phyloP scores from a whole-genome alignment of 2,797 vertebrate genomes.

The Micrastur ruficollis region DNA sequence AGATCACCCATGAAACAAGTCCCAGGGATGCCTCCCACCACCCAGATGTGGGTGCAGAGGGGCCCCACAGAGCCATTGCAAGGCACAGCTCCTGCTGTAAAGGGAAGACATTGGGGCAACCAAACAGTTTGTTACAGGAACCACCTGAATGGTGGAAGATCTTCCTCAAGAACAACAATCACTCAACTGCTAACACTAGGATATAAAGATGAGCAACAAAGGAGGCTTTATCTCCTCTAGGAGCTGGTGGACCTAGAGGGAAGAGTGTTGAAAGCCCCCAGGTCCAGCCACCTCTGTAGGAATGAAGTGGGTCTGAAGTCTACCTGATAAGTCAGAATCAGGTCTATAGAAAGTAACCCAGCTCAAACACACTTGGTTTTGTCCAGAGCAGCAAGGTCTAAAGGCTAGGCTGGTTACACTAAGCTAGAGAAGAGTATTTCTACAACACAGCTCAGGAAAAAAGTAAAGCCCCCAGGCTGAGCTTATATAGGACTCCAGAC shows the following conservation, averaged over 20 bases:
- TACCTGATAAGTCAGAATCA: accelerated
- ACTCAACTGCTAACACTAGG: accelerated
- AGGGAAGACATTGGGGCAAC: background rate
- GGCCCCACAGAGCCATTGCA: background rate
- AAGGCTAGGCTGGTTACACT: accelerated
- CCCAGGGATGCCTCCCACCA: background rate
- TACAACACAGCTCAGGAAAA: accelerated
- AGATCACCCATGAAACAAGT: accelerated
- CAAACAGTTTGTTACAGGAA: background rate
- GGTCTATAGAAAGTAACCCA: accelerated
- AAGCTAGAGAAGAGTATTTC: accelerated
- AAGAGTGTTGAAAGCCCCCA: accelerated
- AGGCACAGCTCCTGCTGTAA: background rate
- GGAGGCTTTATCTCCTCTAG: background rate
- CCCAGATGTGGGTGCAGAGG: background rate
- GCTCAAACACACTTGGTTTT: accelerated
- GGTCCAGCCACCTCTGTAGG: accelerated
- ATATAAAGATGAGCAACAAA: background rate
- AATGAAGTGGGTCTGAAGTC: accelerated
- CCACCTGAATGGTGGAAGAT: accelerated
- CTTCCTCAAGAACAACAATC: background rate
- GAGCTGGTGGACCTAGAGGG: background rate
- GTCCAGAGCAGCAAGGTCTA: background rate
- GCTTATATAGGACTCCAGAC: background rate
- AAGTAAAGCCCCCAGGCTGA: accelerated